These are phyloP conservation scores for Poeciliopsis turneri DNA, from an alignment of 2,797 vertebrate genomes.

Conservation along the genomic window DNA sequence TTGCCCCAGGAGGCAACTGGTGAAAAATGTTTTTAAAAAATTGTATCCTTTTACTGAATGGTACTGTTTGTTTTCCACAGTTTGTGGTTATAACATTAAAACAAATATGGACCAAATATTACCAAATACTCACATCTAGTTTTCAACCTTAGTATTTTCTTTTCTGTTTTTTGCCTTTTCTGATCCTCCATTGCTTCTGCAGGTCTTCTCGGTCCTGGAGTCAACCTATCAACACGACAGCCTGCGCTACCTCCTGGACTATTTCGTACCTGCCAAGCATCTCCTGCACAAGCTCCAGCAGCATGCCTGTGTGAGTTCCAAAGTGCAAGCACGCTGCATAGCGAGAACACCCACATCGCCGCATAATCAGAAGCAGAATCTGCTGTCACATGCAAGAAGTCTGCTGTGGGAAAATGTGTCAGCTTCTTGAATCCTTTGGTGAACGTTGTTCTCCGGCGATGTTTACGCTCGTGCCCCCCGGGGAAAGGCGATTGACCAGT, in stretches of 20 bases:
- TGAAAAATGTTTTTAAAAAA: neutral
- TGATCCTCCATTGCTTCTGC: constrained; percentile 5
- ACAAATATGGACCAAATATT: neutral
- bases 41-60: neutral
- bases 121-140: neutral
- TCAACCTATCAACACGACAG: constrained; percentile 87
- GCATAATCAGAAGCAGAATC: constrained; percentile 52
- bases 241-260: constrained; percentile 85
- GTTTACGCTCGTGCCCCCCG: neutral
- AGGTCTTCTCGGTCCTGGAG: constrained; percentile 86
- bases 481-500: neutral
- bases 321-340: constrained; percentile 14
- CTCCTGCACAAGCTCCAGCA: constrained; percentile 85
- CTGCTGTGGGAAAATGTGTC: constrained; percentile 26
- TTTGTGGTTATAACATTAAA: neutral
- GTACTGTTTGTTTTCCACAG: neutral
- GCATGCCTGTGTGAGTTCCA: constrained; percentile 83
- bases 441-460: neutral
- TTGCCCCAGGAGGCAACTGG: neutral
- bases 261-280: constrained; percentile 85
- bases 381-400: constrained; percentile 7
- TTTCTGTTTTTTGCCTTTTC: neutral
- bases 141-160: neutral
- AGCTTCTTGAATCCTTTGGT: neutral
- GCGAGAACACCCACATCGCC: constrained; percentile 44